Base-by-base conservation (phyloP, 2,888 invertebrate species). In the Caenorhabditis sp. region DNA sequence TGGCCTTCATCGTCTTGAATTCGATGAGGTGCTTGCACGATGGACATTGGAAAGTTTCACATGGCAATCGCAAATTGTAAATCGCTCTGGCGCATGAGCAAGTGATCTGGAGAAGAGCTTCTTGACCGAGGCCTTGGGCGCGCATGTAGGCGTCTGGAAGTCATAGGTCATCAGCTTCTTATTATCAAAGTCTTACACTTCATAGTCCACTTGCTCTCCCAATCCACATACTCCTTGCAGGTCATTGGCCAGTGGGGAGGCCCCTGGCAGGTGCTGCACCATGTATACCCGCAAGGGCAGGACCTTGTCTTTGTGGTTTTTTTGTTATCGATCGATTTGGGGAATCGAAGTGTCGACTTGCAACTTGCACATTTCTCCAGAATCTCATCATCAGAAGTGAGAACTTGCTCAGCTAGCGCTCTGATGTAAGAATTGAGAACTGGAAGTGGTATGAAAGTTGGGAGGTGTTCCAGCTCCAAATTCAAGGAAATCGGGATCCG, bases 231-330 rank as follows among this genome's bases (percentile, higher is more conserved):
- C 3, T 74, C 65, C 24, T 50, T 56, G 51, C 74, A 74, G 6
- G 47, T 35, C 50, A 74, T n/a, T 18, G 74, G 74, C 74, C 74
- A 74, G n/a, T 74, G 74, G 2, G 74, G 74, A 2, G 35, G 58
- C 20, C 51, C 22, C 1, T 65, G 24, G 40, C 74, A 74, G 9
- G 64, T 24, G 37, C 15, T 37, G 35, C 74, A 74, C 74, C 74
- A 74, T 0, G 74, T 60, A 24, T 65, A 74, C 13, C 74, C 74
- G 22, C 74, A 74, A 15, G 65, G 65, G 15, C 74, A 74, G 1
- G 74, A 65, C 5, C 58, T 37, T 58, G 65, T 28, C 13, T 9
- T 15, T 58, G 50, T 13, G 50, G 58, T 22, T 58, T 51, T n/a
- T n/a, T n/a, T n/a, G n/a, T n/a, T n/a, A n/a, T n/a, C n/a, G n/a